Evolutionary conservation across 1,140 invertebrate species (phyloP).

Genomic region (Drosophila arawakana): DNA sequence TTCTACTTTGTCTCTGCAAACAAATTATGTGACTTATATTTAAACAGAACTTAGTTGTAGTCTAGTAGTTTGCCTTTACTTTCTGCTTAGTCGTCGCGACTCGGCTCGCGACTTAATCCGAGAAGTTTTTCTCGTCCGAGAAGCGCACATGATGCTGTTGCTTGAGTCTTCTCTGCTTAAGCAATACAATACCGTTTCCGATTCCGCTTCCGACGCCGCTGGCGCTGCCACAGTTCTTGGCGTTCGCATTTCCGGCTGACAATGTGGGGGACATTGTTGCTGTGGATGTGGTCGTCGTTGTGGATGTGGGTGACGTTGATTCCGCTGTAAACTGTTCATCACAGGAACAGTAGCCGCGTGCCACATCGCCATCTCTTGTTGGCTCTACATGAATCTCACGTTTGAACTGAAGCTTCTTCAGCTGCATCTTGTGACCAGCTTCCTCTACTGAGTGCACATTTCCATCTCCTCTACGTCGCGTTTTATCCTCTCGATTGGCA

Average conservation of each 20-base stretch:
- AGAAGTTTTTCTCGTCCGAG: constrained; percentile 83
- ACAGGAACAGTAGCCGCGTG: constrained; percentile 78
- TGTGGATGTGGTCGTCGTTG: constrained; percentile 65
- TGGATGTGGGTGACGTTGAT: constrained; percentile 69
- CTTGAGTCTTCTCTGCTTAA: constrained; percentile 61
- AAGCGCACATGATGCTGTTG: constrained; percentile 83
- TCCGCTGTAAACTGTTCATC: constrained; percentile 78
- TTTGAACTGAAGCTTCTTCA: constrained; percentile 67
- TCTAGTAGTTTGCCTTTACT: constrained; percentile 69
- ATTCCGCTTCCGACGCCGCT: constrained; percentile 37
- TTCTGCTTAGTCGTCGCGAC: constrained; percentile 1
- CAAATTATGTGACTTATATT: constrained; percentile 32
- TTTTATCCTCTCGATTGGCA: constrained; percentile 39
- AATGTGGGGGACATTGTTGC: constrained; percentile 64
- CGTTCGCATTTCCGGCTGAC: constrained; percentile 48
- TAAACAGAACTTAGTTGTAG: constrained; percentile 80
- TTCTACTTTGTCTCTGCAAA: not conserved
- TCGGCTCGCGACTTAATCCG: too few species aligned
- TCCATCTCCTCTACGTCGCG: not conserved
- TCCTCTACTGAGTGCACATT: too few species aligned
- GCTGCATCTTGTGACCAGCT: constrained; percentile 39
- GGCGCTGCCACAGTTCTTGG: constrained; percentile 22
- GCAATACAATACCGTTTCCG: constrained; percentile 59
- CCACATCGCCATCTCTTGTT: constrained; percentile 76
- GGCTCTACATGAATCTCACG: constrained; percentile 74